A percentile compares a stretch with the other conserved stretches of the same genome.
Conservation (phyloP, 1,140 invertebrate species). For the Ditylenchus dipsaci region DNA sequence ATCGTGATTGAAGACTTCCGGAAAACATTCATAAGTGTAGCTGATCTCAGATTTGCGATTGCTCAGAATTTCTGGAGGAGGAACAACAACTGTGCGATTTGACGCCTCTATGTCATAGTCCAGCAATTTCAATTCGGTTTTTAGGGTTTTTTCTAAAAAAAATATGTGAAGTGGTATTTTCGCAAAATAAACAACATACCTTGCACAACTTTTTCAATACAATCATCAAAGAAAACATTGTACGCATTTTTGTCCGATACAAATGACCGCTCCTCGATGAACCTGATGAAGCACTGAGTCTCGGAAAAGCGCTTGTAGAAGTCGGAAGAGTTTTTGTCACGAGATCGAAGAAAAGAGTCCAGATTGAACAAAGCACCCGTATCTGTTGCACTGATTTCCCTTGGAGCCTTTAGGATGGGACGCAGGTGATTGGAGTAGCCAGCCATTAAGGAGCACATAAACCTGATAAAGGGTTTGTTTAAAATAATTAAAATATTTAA, state of each 20-base stretch:
- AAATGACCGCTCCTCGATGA: conserved; percentile 97
- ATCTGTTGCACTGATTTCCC: conserved; percentile 80
- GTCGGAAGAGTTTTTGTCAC: conserved; percentile 46
- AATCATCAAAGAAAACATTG: conserved; percentile 95
- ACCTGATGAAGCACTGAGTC: conserved; percentile 64
- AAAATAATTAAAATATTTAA: neutral
- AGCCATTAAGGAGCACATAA: conserved; percentile 86
- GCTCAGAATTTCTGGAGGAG: conserved; percentile 76
- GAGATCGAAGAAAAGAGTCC: conserved; percentile 68
- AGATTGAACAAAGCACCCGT: conserved; percentile 89
- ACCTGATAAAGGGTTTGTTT: conserved; percentile 61
- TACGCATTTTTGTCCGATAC: conserved; percentile 78
- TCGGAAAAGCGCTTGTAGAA: conserved; percentile 52
- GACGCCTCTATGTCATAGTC: conserved; percentile 64
- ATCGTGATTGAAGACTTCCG: conserved; percentile 36
- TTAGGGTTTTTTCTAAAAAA: conserved; percentile 2
- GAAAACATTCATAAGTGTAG: conserved; percentile 53
- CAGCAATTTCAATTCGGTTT: conserved; percentile 18
- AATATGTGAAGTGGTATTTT: neutral
- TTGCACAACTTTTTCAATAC: conserved; percentile 70
- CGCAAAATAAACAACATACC: conserved; percentile 11
- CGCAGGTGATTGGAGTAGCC: conserved; percentile 83
- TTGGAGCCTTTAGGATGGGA: conserved; percentile 89
- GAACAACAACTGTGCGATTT: conserved; percentile 87
- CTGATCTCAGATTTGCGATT: conserved; percentile 42